phyloP scores from a whole-genome alignment of 2,888 invertebrate species.

The Pimpla rufipes region DNA sequence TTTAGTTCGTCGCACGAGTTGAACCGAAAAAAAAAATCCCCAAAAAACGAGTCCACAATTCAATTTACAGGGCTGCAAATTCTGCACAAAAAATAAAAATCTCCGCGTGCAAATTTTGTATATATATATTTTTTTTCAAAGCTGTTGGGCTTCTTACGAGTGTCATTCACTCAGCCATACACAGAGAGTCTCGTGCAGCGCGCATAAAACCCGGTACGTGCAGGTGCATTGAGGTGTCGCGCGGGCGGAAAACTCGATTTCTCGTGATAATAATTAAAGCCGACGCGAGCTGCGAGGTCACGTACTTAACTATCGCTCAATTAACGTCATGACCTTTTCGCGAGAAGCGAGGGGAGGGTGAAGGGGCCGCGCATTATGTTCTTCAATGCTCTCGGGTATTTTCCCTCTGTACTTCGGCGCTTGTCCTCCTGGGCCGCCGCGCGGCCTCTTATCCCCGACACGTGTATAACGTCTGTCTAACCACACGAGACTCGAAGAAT shows the following conservation, averaged over 20 bases:
- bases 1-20: too few relatives aligned
- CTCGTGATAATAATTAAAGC: constrained; percentile 29
- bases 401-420: constrained; percentile 1
- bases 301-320: constrained; percentile 71
- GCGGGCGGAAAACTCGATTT: constrained; percentile 16
- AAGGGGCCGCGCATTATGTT: constrained; percentile 38
- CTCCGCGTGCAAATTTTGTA: too few relatives aligned
- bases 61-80: too few relatives aligned
- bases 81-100: too few relatives aligned
- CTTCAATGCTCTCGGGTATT: constrained; percentile 23
- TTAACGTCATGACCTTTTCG: constrained; percentile 65
- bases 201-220: neutral
- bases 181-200: too few relatives aligned
- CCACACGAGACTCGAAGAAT: constrained; percentile 54
- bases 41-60: too few relatives aligned
- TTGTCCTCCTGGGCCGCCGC: neutral
- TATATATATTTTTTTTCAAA: too few relatives aligned
- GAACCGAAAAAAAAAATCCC: too few relatives aligned
- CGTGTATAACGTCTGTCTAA: constrained; percentile 24
- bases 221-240: neutral
- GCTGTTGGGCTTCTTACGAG: too few relatives aligned
- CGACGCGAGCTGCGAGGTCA: constrained; percentile 31
- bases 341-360: neutral
- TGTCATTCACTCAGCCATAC: too few relatives aligned
- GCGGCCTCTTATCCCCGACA: constrained; percentile 8